Evolutionary conservation across 1,140 invertebrate species (phyloP).

Genomic region (Notospermus geniculatus): DNA sequence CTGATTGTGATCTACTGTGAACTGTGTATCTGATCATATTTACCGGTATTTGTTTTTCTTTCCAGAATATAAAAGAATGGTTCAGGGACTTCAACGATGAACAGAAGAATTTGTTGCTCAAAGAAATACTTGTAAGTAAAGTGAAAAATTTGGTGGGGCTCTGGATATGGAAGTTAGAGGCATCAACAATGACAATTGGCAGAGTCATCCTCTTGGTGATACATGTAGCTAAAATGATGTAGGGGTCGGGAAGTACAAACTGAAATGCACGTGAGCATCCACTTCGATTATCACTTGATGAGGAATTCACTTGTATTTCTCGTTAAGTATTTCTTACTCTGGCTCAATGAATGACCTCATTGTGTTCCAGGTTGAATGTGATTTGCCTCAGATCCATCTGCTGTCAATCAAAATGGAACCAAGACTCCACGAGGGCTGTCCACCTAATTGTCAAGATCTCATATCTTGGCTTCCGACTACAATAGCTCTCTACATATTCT

Average conservation of each 20-base stretch:
- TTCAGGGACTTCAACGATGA: slow-evolving; percentile 58
- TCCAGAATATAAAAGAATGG: slow-evolving; percentile 53
- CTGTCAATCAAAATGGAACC: slow-evolving; percentile 54
- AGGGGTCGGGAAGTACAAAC: neutral
- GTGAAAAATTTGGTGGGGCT: slow-evolving; percentile 27
- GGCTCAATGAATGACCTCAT: slow-evolving; percentile 4
- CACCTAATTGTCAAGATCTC: slow-evolving; percentile 58
- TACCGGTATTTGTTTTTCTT: slow-evolving; percentile 26
- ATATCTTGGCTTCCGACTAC: slow-evolving; percentile 57
- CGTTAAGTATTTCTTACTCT: neutral
- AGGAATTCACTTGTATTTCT: slow-evolving; percentile 9
- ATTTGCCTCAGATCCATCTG: slow-evolving; percentile 55
- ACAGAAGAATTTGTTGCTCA: slow-evolving; percentile 57
- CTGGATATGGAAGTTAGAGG: slow-evolving; percentile 28
- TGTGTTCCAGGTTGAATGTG: slow-evolving; percentile 49
- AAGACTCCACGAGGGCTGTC: slow-evolving; percentile 56
- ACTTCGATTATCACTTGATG: neutral
- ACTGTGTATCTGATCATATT: slow-evolving; percentile 2
- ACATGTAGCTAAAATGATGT: too few species aligned
- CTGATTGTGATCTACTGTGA: neutral
- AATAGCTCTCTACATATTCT: slow-evolving; percentile 56
- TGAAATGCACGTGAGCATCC: neutral
- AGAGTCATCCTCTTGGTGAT: too few species aligned
- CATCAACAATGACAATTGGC: neutral
- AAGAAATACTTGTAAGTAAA: slow-evolving; percentile 54